A percentile compares a stretch with the other conserved stretches of the same genome.
Conservation (phyloP, 2,113 vertebrate genomes). For the Etheostoma cragini region DNA sequence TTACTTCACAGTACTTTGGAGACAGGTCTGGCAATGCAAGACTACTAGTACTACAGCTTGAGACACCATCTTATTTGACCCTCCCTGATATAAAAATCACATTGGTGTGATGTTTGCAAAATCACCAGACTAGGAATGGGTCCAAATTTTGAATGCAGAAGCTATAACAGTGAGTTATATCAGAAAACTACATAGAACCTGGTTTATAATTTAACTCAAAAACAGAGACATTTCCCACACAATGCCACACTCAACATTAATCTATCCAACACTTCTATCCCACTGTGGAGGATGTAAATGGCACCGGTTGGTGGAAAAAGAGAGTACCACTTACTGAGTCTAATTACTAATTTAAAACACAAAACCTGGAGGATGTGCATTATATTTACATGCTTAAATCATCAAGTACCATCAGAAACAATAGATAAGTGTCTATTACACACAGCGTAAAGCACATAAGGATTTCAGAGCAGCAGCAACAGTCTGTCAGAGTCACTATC, state of each 20-base stretch:
- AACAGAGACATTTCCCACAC: neutral
- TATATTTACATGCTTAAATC: neutral
- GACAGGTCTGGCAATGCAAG: no score
- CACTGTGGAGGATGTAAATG: conserved; percentile 1
- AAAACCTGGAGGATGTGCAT: neutral
- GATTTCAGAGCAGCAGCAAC: conserved; percentile 5
- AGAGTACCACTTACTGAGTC: conserved; percentile 3
- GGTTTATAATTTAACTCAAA: neutral
- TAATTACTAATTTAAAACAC: conserved; percentile 28
- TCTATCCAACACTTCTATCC: conserved; percentile 23
- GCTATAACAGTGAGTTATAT: neutral
- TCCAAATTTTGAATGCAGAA: neutral
- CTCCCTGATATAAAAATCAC: neutral
- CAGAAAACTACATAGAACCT: neutral
- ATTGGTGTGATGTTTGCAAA: conserved; percentile 4
- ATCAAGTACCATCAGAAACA: neutral
- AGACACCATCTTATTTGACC: neutral
- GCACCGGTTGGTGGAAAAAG: neutral
- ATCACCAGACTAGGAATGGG: neutral
- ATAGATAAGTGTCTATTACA: neutral
- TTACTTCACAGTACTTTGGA: no score
- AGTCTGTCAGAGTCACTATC: conserved; percentile 7
- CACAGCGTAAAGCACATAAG: neutral
- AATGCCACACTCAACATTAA: neutral
- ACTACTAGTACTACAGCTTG: neutral